phyloP scores from a whole-genome alignment of 2,888 invertebrate genomes.

The Plagiodera versicolora region DNA sequence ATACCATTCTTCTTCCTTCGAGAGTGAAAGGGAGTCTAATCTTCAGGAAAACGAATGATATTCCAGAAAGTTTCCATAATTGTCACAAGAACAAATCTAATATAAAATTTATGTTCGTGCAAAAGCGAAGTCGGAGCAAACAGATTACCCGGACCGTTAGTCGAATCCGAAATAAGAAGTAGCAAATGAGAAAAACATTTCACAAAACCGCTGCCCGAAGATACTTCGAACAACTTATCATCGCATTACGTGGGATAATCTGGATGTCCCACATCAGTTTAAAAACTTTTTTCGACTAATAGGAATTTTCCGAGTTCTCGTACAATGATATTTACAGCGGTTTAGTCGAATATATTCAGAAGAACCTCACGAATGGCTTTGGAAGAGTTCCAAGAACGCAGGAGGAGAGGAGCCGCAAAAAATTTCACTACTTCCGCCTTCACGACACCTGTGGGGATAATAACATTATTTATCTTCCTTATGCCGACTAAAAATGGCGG shows the following conservation, averaged over 20 bases:
- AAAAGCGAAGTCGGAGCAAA: conserved; percentile 19
- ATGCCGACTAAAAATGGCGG: conserved; percentile 6
- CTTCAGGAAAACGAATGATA: conserved; percentile 16
- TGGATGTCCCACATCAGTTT: conserved; percentile 33
- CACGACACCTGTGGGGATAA: conserved; percentile 38
- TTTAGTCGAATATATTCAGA: conserved; percentile 33
- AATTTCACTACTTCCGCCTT: conserved; percentile 31
- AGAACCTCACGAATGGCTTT: conserved; percentile 30
- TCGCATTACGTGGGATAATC: conserved; percentile 33
- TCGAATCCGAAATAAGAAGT: conserved; percentile 20
- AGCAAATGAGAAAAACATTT: conserved; percentile 30
- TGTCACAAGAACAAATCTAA: conserved; percentile 25
- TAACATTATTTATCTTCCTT: conserved; percentile 33
- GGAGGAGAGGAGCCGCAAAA: conserved; percentile 32
- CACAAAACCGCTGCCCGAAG: conserved; percentile 16
- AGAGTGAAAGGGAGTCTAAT: conserved; percentile 17
- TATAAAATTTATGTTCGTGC: conserved; percentile 21
- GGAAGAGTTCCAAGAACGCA: conserved; percentile 34
- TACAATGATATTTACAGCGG: conserved; percentile 34
- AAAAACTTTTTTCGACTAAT: conserved; percentile 34
- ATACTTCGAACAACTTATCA: conserved; percentile 31
- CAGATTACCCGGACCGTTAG: conserved; percentile 19
- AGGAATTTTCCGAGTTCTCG: conserved; percentile 32
- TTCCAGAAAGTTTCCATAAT: conserved; percentile 17
- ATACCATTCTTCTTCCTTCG: background rate